A percentile compares a stretch with the other conserved stretches of the same genome.
These are phyloP conservation scores for Aphaenogaster floridana DNA, from an alignment of 1,140 invertebrate genomes.

Conservation along the genomic window DNA sequence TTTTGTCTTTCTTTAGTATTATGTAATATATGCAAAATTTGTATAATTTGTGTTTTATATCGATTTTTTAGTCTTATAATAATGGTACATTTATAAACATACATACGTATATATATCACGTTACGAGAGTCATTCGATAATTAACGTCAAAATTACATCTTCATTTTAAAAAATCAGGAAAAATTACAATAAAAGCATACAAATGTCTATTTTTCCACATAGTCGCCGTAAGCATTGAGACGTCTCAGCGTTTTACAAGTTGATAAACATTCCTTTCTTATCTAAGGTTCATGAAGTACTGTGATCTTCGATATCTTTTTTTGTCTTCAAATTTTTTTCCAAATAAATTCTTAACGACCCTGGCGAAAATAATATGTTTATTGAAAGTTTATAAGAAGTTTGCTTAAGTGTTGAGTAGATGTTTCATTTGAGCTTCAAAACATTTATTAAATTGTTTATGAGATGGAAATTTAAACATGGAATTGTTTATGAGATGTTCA, in stretches of 20 bases:
- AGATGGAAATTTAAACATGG: too few species aligned
- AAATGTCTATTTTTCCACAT: not conserved
- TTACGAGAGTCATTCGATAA: not conserved
- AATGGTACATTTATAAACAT: not conserved
- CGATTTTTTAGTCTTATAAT: not conserved
- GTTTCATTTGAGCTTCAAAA: too few species aligned
- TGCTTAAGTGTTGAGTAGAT: too few species aligned
- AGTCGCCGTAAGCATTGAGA: not conserved
- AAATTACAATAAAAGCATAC: not conserved
- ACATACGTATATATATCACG: too few species aligned
- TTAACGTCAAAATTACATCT: not conserved
- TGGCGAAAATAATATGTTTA: too few species aligned
- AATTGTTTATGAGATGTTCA: too few species aligned
- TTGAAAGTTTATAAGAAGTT: too few species aligned
- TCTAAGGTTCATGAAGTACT: not conserved
- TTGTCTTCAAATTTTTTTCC: not conserved
- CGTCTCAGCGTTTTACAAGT: not conserved
- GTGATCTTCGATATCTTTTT: conserved; percentile 1
- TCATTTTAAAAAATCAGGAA: conserved; percentile 2
- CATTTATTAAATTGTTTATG: too few species aligned
- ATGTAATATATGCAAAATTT: conserved; percentile 17
- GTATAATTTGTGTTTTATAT: conserved; percentile 7
- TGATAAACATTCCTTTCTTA: conserved; percentile 17
- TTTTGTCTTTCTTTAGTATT: not conserved
- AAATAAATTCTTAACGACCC: not conserved